These are phyloP conservation scores for Zaprionus vittiger DNA, from an alignment of 1,140 invertebrate species.

Conservation along the genomic window DNA sequence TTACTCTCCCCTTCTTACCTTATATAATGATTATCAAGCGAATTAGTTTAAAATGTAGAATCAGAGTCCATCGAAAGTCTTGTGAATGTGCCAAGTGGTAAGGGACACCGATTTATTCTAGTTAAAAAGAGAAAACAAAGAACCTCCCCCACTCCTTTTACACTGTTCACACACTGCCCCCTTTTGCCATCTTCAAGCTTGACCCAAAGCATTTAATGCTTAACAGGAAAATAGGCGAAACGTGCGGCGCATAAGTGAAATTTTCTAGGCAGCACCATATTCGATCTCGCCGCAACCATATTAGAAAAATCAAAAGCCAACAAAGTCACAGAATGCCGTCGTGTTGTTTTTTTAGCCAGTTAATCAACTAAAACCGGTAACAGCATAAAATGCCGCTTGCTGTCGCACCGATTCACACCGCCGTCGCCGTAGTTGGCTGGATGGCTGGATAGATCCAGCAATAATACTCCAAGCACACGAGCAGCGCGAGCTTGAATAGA, in stretches of 20 bases:
- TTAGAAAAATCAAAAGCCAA: slow-evolving; percentile 66
- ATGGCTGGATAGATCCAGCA: slow-evolving; percentile 47
- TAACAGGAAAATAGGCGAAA: slow-evolving; percentile 72
- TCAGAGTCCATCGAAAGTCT: not conserved
- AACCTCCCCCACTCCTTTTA: not conserved
- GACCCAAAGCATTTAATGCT: slow-evolving; percentile 62
- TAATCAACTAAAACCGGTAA: slow-evolving; percentile 81
- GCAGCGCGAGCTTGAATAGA: slow-evolving; percentile 37
- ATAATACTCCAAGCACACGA: slow-evolving; percentile 36
- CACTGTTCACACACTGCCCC: slow-evolving; percentile 1
- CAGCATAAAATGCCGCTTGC: slow-evolving; percentile 72
- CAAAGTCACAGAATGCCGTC: slow-evolving; percentile 61
- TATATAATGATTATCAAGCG: too few species aligned
- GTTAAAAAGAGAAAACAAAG: slow-evolving; percentile 66
- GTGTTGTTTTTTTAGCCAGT: slow-evolving; percentile 45
- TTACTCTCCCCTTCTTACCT: not conserved
- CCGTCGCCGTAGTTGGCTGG: slow-evolving; percentile 22
- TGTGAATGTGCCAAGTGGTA: not conserved
- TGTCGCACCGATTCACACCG: slow-evolving; percentile 18
- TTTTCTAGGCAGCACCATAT: slow-evolving; percentile 62
- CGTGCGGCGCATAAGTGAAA: slow-evolving; percentile 77
- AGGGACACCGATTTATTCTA: slow-evolving; percentile 9
- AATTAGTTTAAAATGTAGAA: not conserved
- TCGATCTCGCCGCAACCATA: slow-evolving; percentile 69
- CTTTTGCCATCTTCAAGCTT: slow-evolving; percentile 44